Conservation (phyloP, 2,113 vertebrate species). For the Octodon degus region DNA sequence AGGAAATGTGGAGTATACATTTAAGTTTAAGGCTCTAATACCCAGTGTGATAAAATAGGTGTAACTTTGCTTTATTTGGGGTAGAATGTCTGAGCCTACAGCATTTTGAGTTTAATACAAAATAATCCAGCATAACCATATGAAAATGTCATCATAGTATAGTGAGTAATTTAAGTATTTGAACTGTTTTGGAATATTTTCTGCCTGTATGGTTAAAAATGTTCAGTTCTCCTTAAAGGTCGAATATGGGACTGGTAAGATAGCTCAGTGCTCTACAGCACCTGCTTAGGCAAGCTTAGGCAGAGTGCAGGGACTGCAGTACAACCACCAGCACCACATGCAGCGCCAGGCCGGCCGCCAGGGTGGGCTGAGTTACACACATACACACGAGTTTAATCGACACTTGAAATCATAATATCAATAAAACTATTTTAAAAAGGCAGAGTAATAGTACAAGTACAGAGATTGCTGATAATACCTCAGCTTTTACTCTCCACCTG, state of each 20-base stretch:
- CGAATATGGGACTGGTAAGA: background rate
- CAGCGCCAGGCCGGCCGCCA: no score
- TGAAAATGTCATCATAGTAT: background rate
- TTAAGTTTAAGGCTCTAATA: background rate
- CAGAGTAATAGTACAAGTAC: background rate
- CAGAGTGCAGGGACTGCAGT: no score
- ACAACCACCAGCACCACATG: no score
- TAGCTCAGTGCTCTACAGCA: no score
- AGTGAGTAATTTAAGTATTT: background rate
- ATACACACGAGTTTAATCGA: no score
- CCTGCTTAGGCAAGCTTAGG: no score
- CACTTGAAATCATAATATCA: no score
- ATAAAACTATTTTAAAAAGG: background rate
- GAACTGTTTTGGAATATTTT: background rate
- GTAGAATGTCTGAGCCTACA: background rate
- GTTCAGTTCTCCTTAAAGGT: background rate
- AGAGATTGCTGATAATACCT: background rate
- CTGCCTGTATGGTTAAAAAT: background rate
- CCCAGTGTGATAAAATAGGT: background rate
- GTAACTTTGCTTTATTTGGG: background rate
- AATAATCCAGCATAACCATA: background rate
- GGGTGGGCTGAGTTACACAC: no score
- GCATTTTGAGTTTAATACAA: conserved; percentile 22
- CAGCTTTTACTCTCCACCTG: background rate
- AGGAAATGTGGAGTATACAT: conserved; percentile 20